Evolutionary conservation across 2,797 vertebrate species (phyloP).

Genomic region (Syngnathus acus): DNA sequence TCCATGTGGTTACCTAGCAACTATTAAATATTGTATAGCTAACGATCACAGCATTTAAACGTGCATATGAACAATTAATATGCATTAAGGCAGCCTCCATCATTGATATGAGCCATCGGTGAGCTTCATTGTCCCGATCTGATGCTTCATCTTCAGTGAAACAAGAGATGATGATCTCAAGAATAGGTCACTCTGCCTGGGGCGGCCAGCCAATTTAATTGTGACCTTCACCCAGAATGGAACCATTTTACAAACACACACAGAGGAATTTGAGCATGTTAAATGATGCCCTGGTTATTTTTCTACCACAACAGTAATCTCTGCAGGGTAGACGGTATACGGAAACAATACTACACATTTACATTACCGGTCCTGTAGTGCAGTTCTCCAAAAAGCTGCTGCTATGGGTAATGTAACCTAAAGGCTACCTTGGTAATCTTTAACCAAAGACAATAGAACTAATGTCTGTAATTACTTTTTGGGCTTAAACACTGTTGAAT

Average conservation of each 20-base stretch:
- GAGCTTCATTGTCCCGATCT: constrained; percentile 11
- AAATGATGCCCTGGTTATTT: constrained; percentile 47
- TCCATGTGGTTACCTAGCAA: constrained; percentile 67
- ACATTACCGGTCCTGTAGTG: too few species aligned
- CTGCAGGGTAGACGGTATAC: neutral
- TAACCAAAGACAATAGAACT: too few species aligned
- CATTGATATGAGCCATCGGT: neutral
- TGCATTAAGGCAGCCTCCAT: constrained; percentile 4
- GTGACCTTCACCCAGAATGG: constrained; percentile 53
- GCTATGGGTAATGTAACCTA: too few species aligned
- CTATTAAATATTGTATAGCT: constrained; percentile 67
- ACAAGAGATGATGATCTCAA: constrained; percentile 42
- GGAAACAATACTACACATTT: neutral
- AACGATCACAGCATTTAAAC: constrained; percentile 42
- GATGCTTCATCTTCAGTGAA: constrained; percentile 33
- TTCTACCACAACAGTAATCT: constrained; percentile 39
- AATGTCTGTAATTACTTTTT: too few species aligned
- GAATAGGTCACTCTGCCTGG: constrained; percentile 46
- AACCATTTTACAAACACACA: constrained; percentile 42
- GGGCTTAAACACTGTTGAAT: too few species aligned
- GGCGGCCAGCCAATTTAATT: constrained; percentile 43
- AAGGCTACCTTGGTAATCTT: too few species aligned
- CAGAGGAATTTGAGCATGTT: constrained; percentile 40
- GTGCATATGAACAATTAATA: constrained; percentile 4
- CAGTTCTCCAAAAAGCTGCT: too few species aligned